phyloP scores from a whole-genome alignment of 2,888 invertebrate genomes.

The Yponomeuta plumbellus region DNA sequence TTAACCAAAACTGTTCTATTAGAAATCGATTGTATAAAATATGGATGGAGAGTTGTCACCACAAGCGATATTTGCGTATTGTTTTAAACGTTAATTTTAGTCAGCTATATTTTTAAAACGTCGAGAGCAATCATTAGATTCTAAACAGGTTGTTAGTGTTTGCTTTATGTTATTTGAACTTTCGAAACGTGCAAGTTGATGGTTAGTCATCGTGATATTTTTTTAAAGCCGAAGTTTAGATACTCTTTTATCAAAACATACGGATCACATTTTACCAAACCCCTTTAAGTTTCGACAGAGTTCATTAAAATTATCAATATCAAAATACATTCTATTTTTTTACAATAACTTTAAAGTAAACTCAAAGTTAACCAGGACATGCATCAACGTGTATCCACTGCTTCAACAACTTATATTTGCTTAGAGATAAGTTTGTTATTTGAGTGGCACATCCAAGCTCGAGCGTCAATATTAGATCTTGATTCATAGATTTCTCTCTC shows the following conservation, averaged over 20 bases:
- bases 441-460: background rate
- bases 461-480: constrained; percentile 29
- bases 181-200: constrained; percentile 34
- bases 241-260: too few relatives aligned
- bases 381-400: background rate
- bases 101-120: background rate
- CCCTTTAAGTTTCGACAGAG: too few relatives aligned
- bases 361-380: background rate
- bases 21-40: constrained; percentile 15
- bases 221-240: too few relatives aligned
- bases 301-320: too few relatives aligned
- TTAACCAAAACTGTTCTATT: constrained; percentile 3
- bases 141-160: constrained; percentile 35
- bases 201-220: too few relatives aligned
- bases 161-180: constrained; percentile 33
- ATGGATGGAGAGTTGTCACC: background rate
- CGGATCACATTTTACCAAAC: too few relatives aligned
- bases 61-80: background rate
- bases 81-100: background rate
- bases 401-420: background rate
- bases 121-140: background rate
- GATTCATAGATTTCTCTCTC: constrained; percentile 60
- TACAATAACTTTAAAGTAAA: too few relatives aligned
- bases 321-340: too few relatives aligned
- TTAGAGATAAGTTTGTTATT: background rate